A percentile compares a stretch with the other conserved stretches of the same genome.
These are phyloP conservation scores for Ligdia adustata DNA, from an alignment of 2,888 invertebrate species.

Conservation along the genomic window DNA sequence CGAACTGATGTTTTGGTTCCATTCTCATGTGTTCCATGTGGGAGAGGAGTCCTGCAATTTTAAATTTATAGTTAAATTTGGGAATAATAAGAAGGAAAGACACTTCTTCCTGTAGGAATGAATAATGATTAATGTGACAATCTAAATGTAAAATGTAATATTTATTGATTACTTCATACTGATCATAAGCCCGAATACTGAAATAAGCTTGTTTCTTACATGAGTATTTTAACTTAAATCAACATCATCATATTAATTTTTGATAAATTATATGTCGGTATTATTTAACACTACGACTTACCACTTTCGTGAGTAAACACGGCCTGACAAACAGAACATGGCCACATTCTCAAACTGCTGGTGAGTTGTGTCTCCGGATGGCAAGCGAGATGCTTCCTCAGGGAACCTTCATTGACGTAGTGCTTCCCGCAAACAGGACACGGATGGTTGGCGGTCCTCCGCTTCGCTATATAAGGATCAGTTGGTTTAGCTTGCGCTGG, in stretches of 20 bases:
- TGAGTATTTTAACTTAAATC: no score
- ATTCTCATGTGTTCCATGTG: slow-evolving; percentile 99
- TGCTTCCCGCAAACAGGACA: slow-evolving; percentile 98
- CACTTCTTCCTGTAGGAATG: slow-evolving; percentile 14
- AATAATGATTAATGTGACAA: background rate
- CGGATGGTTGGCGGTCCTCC: slow-evolving; percentile 96
- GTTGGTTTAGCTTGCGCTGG: slow-evolving; percentile 83
- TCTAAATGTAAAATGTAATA: no score
- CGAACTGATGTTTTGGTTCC: slow-evolving; percentile 98
- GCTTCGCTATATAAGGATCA: slow-evolving; percentile 95
- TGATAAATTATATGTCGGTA: no score
- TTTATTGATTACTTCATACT: no score
- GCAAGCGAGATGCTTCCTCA: slow-evolving; percentile 96
- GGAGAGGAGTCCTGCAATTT: slow-evolving; percentile 91
- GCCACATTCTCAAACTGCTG: slow-evolving; percentile 96
- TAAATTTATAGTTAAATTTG: background rate
- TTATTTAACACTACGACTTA: no score
- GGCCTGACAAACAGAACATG: slow-evolving; percentile 97
- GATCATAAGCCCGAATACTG: no score
- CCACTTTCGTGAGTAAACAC: slow-evolving; percentile 98
- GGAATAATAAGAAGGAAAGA: background rate
- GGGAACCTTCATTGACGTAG: slow-evolving; percentile 96
- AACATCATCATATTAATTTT: no score
- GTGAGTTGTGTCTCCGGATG: slow-evolving; percentile 96
- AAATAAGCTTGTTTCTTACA: no score